A percentile compares a stretch with the other conserved stretches of the same genome.
Evolutionary conservation across 1,140 invertebrate genomes (phyloP).

Genomic region (Brachionus paranguensis): DNA sequence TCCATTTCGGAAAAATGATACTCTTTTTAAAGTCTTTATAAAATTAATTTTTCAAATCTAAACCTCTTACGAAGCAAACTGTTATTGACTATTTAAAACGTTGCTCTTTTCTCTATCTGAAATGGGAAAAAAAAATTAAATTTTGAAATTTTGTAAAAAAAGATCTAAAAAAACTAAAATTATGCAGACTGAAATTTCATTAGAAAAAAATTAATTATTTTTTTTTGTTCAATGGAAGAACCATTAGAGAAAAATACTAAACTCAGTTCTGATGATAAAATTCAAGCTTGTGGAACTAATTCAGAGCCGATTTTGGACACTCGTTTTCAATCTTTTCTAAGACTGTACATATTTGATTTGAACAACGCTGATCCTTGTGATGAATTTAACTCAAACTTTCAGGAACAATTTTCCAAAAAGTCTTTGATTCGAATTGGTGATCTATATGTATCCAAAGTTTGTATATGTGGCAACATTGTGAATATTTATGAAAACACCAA

Average conservation of each 20-base stretch:
- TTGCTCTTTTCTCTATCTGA: too few species aligned
- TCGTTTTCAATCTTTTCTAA: background rate
- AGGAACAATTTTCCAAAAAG: background rate
- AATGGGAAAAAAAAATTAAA: too few species aligned
- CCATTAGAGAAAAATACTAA: background rate
- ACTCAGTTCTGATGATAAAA: background rate
- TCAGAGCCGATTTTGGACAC: background rate
- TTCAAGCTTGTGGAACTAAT: too few species aligned
- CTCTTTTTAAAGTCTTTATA: too few species aligned
- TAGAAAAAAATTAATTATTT: background rate
- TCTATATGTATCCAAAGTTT: background rate
- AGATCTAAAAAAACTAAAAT: too few species aligned
- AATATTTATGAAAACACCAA: conserved; percentile 3
- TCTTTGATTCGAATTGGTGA: background rate
- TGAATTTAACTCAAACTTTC: background rate
- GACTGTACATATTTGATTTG: conserved; percentile 11
- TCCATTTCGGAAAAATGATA: too few species aligned
- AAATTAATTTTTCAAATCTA: too few species aligned
- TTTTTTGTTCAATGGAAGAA: background rate
- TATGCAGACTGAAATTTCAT: too few species aligned
- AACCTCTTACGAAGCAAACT: too few species aligned
- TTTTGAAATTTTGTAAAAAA: too few species aligned
- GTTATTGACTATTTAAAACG: too few species aligned
- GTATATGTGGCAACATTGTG: conserved; percentile 4
- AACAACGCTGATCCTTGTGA: background rate